Evolutionary conservation across 2,797 vertebrate species (phyloP), one percentile per base, ranked within the genome.

Genomic region (Meda fulgida): DNA sequence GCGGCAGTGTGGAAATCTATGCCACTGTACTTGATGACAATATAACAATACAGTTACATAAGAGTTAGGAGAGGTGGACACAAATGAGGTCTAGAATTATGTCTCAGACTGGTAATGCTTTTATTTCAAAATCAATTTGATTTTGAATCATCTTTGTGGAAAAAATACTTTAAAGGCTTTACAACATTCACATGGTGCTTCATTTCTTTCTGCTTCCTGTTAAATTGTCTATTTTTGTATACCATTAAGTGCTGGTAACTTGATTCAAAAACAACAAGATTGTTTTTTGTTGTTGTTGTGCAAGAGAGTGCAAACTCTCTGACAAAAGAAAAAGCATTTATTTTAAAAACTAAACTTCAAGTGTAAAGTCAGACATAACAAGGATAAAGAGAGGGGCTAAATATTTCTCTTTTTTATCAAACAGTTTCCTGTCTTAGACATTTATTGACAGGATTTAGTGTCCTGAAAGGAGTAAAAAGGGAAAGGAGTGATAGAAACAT

Each of bases 161-260:
- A 43, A 48, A 36, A 43, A 43, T 26, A 23, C 6, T 34, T 84
- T 81, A 55, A 46, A 71, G 29, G 53, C 36, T 69, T 6, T 43
- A 51, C 29, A 71, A 86, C 55, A 84, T 81, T 71, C 53, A 65
- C 31, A 78, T 19, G 67, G 53, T 19, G 34, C 60, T 29, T 40
- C 36, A 23, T 29, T 46, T 55, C 29, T 69, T 69, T 65, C 36
- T 58, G 11, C 23, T 72, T 67, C 23, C 34, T 66, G 55, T 76
- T 38, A 71, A 88, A 65, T 86, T 81, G 55, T 76, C 81, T 84
- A 67, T 76, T 31, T 48, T 53, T 14, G 14, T 43, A 63, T 88
- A 89, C 71, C 77, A 78, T 91, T 94, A 95, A 94, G 92, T 94
- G 93, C 90, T 14, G 88, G 87, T 92, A 87, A 82, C 83, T 86